A percentile compares a stretch with the other conserved stretches of the same genome.
phyloP scores from a whole-genome alignment of 2,797 vertebrate species.

The Sciurus carolinensis region DNA sequence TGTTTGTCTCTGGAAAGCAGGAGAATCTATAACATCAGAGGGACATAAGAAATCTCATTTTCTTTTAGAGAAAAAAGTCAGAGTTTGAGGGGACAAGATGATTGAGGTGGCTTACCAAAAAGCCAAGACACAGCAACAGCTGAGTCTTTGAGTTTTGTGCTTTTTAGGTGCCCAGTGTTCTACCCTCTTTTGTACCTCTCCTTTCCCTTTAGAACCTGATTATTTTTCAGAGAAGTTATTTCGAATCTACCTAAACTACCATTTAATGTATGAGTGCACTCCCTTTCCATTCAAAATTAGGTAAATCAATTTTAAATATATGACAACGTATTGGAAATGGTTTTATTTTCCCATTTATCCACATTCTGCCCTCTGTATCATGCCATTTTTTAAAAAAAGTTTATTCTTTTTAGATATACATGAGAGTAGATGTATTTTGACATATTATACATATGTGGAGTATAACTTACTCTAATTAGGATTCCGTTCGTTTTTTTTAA shows the following conservation, averaged over 20 bases:
- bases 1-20: constrained; percentile 42
- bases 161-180: background rate
- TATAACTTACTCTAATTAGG: no score
- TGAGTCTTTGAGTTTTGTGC: background rate
- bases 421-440: no score
- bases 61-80: constrained; percentile 47
- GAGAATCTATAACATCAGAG: constrained; percentile 13
- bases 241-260: background rate
- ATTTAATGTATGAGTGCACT: background rate
- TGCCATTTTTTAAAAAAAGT: background rate
- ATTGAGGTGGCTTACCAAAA: background rate
- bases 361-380: background rate
- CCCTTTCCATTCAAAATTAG: constrained; percentile 18
- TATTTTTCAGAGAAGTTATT: background rate
- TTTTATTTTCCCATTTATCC: background rate
- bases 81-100: background rate
- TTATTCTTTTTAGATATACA: no score
- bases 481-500: no score
- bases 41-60: constrained; percentile 35
- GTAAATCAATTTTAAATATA: constrained; percentile 45
- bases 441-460: no score
- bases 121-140: background rate
- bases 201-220: constrained; percentile 34
- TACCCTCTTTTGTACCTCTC: background rate
- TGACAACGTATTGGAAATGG: constrained; percentile 26